Evolutionary conservation across 2,888 invertebrate genomes (phyloP).

Genomic region (Escarpia spicata): DNA sequence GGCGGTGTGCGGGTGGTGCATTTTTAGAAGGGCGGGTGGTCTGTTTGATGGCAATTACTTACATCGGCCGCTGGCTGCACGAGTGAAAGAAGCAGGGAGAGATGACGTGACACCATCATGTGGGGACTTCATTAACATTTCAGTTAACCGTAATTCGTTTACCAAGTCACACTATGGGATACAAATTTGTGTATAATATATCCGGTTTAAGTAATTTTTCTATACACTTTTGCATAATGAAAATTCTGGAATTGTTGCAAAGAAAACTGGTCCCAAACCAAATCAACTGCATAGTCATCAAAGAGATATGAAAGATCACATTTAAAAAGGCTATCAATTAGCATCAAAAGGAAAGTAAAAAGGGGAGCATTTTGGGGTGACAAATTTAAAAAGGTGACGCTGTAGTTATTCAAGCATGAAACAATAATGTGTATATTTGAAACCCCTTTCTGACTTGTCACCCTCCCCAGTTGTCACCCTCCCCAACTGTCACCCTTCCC

Average conservation of each 20-base stretch:
- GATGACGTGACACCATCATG: not conserved
- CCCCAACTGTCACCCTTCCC: too few species aligned
- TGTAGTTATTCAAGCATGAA: not conserved
- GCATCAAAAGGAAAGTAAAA: not conserved
- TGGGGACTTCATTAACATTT: not conserved
- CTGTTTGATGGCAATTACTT: conserved; percentile 30
- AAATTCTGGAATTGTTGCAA: not conserved
- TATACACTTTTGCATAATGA: not conserved
- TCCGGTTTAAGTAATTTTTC: not conserved
- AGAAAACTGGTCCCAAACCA: not conserved
- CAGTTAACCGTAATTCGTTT: not conserved
- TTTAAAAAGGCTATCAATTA: not conserved
- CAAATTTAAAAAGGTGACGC: not conserved
- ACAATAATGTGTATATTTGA: not conserved
- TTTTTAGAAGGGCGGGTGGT: not conserved
- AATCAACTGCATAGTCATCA: not conserved
- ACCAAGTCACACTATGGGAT: not conserved
- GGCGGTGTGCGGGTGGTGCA: not conserved
- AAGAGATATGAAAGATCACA: not conserved
- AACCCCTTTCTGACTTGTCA: not conserved
- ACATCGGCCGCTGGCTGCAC: conserved; percentile 40
- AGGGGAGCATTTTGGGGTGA: not conserved
- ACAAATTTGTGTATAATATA: not conserved
- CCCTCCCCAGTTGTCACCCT: too few species aligned
- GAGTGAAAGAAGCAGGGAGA: conserved; percentile 21